Conservation (phyloP, 2,888 invertebrate genomes). For the Dicycla oo region DNA sequence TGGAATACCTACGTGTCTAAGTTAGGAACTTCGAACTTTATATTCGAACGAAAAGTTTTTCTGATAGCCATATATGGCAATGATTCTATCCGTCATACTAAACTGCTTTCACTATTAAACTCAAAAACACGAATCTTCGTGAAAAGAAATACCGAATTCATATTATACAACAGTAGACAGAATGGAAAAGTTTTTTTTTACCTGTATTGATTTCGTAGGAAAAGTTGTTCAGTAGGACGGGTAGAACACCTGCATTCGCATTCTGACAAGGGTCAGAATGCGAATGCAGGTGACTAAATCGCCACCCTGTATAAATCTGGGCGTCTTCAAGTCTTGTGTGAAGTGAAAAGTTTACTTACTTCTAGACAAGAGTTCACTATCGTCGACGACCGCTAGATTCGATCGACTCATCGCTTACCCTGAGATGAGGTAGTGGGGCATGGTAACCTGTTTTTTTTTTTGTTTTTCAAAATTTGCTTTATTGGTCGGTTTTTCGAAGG, state of each 20-base stretch:
- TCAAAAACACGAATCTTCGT: too few relatives aligned
- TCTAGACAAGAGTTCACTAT: not conserved
- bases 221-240: not conserved
- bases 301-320: not conserved
- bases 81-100: not conserved
- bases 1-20: conserved; percentile 7
- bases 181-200: too few relatives aligned
- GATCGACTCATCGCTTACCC: not conserved
- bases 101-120: not conserved
- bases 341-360: not conserved
- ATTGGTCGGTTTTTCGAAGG: too few relatives aligned
- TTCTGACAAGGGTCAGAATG: too few relatives aligned
- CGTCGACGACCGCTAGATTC: not conserved
- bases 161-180: too few relatives aligned
- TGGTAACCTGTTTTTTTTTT: too few relatives aligned
- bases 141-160: too few relatives aligned
- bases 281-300: not conserved
- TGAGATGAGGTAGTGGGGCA: not conserved
- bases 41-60: not conserved
- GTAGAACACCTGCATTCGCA: not conserved
- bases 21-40: not conserved
- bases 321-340: not conserved
- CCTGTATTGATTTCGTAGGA: not conserved
- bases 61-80: not conserved
- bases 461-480: too few relatives aligned